Base-by-base conservation (phyloP, 2,888 invertebrate genomes). In the Apamea crenata region DNA sequence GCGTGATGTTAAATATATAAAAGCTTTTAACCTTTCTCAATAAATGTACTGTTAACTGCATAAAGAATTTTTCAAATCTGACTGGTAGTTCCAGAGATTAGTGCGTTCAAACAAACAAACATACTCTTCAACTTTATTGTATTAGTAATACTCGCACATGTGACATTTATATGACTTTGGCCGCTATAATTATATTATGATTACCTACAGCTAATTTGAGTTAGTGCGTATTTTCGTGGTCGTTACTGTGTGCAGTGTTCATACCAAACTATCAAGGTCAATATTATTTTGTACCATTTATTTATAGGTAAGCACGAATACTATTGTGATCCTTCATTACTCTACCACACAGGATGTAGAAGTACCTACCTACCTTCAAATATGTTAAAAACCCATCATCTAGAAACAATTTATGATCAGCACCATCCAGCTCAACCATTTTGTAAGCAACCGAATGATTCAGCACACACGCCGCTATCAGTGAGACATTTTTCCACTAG, bases 161-260 rank as follows among this genome's bases (percentile, higher is more conserved):
- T 72, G 36, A 68, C 68, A 44, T 53, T 56, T 18, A 36, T 32
- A 36, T 69, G 53, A 47, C 82, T 76, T 82, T 82, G 25, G 18
- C 18, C 36, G 29, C 21, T 8, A 21, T 3, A 74, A 50, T 36
- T 56, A 59, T 36, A 36, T n/a, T 44, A 29, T 61, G n/a, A 69
- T 65, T 69, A n/a, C n/a, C n/a, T n/a, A 56, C 6, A 25, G 25
- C 16, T 8, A 40, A 67, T 50, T 65, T 69, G 8, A 69, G 63
- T 59, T 50, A 32, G 3, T 65, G 21, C 47, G 25, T 10, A 83
- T 40, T 83, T 69, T 69, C 1, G 36, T 50, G 36, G 32, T 32
- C 44, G 59, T 78, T 65, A 59, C 40, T 61, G 1, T 59, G 65
- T 32, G 18, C 44, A 63, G 8, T n/a, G 50, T 44, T 47, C 32